Percentiles rank a stretch among this genome's conserved stretches.
Conservation (phyloP, 1,140 invertebrate genomes). For the Microplitis demolitor region DNA sequence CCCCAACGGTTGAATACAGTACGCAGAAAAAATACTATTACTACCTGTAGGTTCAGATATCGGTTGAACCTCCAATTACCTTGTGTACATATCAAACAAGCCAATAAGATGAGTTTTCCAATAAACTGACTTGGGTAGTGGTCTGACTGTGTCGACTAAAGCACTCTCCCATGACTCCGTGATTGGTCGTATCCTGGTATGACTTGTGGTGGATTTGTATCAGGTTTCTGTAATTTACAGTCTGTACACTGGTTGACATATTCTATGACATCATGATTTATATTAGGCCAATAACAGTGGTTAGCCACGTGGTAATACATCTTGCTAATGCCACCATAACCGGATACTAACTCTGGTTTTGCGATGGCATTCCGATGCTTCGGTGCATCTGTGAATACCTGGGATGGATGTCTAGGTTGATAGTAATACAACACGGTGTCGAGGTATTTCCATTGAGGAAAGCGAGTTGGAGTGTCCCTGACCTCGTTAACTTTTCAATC, state of each 20-base stretch:
- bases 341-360: too few species aligned
- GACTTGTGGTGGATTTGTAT: too few species aligned
- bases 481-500: background rate
- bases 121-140: too few species aligned
- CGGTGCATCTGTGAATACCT: background rate
- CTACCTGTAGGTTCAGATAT: background rate
- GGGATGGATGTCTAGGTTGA: background rate
- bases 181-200: too few species aligned
- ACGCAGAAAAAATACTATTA: background rate
- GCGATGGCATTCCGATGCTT: background rate
- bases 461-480: background rate
- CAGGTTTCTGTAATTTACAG: too few species aligned
- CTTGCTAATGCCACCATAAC: background rate
- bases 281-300: too few species aligned
- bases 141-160: too few species aligned
- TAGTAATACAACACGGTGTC: background rate
- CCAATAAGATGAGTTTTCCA: background rate
- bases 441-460: background rate
- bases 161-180: too few species aligned
- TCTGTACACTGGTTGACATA: too few species aligned
- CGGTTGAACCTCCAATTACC: background rate
- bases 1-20: conserved; percentile 52
- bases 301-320: too few species aligned
- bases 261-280: too few species aligned
- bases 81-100: background rate